Percentiles rank a stretch among this genome's conserved stretches.
phyloP scores from a whole-genome alignment of 2,113 vertebrate species.

The Macroglossus sobrinus region DNA sequence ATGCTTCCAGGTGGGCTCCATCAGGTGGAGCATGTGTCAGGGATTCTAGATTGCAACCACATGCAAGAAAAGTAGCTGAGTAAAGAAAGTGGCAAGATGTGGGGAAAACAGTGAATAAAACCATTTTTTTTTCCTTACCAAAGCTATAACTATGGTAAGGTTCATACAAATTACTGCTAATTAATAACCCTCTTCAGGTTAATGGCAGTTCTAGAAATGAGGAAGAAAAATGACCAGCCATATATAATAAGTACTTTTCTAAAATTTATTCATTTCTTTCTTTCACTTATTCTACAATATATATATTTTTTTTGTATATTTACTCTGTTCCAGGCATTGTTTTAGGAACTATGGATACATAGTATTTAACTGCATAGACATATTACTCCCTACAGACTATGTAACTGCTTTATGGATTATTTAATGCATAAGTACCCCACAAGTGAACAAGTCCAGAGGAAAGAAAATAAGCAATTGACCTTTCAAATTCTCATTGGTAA shows the following conservation, averaged over 20 bases:
- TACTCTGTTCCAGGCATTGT: neutral
- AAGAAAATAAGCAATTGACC: neutral
- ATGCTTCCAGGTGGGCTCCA: neutral
- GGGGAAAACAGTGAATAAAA: neutral
- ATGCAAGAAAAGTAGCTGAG: neutral
- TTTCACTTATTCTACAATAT: neutral
- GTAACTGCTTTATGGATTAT: neutral
- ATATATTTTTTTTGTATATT: neutral
- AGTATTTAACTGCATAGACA: neutral
- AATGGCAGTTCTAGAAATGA: neutral
- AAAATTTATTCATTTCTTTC: neutral
- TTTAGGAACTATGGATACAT: neutral
- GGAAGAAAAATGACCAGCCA: neutral
- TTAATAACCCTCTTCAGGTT: neutral
- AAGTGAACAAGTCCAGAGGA: neutral
- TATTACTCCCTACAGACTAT: neutral
- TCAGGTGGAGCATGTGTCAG: neutral
- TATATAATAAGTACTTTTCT: neutral
- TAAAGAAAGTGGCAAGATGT: neutral
- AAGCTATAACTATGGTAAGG: neutral
- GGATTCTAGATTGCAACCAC: neutral
- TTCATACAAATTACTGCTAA: slow-evolving; percentile 20
- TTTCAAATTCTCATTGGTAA: neutral
- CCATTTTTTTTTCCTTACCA: slow-evolving; percentile 15
- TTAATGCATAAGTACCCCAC: neutral